A percentile compares a stretch with the other conserved stretches of the same genome.
These are phyloP conservation scores for silkworm (Bombyx mori) DNA, from an alignment of 1,140 invertebrate species.

Conservation along the genomic window DNA sequence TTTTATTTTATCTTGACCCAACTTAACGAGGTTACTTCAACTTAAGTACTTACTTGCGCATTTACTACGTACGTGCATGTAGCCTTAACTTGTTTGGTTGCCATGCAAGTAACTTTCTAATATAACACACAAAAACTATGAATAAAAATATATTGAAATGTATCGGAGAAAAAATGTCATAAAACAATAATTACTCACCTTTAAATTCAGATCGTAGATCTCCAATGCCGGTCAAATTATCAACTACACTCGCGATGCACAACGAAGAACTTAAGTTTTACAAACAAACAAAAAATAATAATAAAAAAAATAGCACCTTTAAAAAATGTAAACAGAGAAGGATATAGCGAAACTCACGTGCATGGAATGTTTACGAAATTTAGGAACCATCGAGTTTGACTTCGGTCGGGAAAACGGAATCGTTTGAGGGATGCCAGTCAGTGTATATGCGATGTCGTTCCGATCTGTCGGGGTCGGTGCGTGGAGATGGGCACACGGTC, in stretches of 20 bases:
- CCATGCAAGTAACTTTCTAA: slow-evolving; percentile 63
- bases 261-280: slow-evolving; percentile 26
- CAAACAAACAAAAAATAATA: background rate
- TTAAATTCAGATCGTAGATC: slow-evolving; percentile 42
- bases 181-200: slow-evolving; percentile 41
- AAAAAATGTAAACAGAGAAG: slow-evolving; percentile 32
- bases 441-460: slow-evolving; percentile 15
- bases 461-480: slow-evolving; percentile 19
- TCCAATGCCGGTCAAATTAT: slow-evolving; percentile 41
- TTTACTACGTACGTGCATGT: slow-evolving; percentile 35
- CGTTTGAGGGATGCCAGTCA: slow-evolving; percentile 12
- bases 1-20: slow-evolving; percentile 35
- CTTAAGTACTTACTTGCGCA: slow-evolving; percentile 43
- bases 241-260: slow-evolving; percentile 53
- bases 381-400: slow-evolving; percentile 2
- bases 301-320: slow-evolving; percentile 33
- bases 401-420: slow-evolving; percentile 3
- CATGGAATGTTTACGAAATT: slow-evolving; percentile 20
- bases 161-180: background rate
- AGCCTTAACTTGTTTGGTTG: slow-evolving; percentile 53
- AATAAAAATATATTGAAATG: background rate
- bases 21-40: slow-evolving; percentile 49
- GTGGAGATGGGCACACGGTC: slow-evolving; percentile 21
- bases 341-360: slow-evolving; percentile 26
- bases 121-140: slow-evolving; percentile 33